A percentile compares a stretch with the other conserved stretches of the same genome.
phyloP scores from a whole-genome alignment of 2,797 vertebrate genomes.

The Falco rusticolus region DNA sequence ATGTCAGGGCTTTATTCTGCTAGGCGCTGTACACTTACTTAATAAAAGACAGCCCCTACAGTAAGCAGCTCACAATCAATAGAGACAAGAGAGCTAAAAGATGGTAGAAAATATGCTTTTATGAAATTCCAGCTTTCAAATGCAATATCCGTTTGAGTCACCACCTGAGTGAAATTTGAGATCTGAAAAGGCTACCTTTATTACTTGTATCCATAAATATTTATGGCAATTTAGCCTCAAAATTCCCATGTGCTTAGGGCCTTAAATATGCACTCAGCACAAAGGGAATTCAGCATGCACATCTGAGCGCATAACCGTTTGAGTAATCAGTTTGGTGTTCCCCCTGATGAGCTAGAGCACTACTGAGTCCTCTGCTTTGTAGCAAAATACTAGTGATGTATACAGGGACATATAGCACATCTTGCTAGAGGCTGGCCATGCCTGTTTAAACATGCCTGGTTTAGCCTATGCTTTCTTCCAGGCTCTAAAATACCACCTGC shows the following conservation, averaged over 20 bases:
- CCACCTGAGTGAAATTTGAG: constrained; percentile 28
- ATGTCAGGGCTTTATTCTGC: neutral
- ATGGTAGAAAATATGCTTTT: neutral
- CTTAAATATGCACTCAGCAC: neutral
- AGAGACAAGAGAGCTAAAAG: constrained; percentile 33
- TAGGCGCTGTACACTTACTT: neutral
- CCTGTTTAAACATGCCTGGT: neutral
- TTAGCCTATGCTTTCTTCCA: neutral
- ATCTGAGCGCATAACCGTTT: neutral
- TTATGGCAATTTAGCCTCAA: constrained; percentile 42
- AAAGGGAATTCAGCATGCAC: neutral
- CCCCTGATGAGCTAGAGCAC: neutral
- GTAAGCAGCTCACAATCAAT: constrained; percentile 23
- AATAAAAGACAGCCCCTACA: constrained; percentile 23
- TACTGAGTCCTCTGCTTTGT: neutral
- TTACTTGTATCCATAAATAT: constrained; percentile 53
- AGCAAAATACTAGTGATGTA: neutral
- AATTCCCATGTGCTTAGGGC: neutral
- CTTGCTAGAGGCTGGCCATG: neutral
- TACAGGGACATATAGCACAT: neutral
- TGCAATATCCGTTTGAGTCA: constrained; percentile 38
- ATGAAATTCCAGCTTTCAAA: constrained; percentile 57
- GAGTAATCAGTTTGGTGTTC: neutral
- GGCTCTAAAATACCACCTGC: neutral
- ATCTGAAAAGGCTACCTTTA: constrained; percentile 46